These are phyloP conservation scores for Luehdorfia chinensis DNA, from an alignment of 1,140 invertebrate genomes.

Conservation along the genomic window DNA sequence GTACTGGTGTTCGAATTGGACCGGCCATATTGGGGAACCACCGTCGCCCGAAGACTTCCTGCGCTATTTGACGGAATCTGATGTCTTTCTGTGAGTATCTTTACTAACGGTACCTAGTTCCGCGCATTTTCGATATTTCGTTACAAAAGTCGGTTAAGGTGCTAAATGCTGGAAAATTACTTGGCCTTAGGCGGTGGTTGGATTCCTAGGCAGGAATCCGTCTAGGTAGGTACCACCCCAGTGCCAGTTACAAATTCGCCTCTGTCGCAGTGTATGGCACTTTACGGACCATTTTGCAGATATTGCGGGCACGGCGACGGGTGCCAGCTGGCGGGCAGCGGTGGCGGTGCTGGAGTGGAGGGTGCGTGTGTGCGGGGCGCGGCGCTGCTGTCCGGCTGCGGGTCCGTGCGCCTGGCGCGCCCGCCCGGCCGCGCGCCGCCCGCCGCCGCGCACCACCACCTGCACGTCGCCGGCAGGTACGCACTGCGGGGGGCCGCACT, in stretches of 20 bases:
- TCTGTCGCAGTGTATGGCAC: too few relatives aligned
- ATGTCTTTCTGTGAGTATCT: conserved; percentile 83
- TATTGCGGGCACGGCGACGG: conserved; percentile 90
- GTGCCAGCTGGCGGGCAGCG: conserved; percentile 79
- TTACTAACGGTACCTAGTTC: background rate
- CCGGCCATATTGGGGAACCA: conserved; percentile 77
- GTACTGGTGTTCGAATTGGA: conserved; percentile 82
- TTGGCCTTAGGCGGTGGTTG: too few relatives aligned
- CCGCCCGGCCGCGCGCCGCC: conserved; percentile 80
- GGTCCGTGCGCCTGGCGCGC: conserved; percentile 80
- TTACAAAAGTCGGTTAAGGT: too few relatives aligned
- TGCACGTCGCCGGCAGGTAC: conserved; percentile 81
- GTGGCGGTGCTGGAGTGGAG: conserved; percentile 65
- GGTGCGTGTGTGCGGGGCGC: conserved; percentile 79
- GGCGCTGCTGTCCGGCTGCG: conserved; percentile 86
- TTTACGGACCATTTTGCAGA: too few relatives aligned
- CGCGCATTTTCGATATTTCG: too few relatives aligned
- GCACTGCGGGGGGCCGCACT: conserved; percentile 77
- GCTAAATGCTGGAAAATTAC: too few relatives aligned
- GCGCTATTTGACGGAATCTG: conserved; percentile 77
- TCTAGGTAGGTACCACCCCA: too few relatives aligned
- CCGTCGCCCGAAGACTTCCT: conserved; percentile 79
- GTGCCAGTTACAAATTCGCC: too few relatives aligned
- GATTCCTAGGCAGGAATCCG: too few relatives aligned
- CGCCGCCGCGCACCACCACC: conserved; percentile 81